These are phyloP conservation scores for Hemiscyllium ocellatum DNA, from an alignment of 2,113 vertebrate genomes.

Conservation along the genomic window DNA sequence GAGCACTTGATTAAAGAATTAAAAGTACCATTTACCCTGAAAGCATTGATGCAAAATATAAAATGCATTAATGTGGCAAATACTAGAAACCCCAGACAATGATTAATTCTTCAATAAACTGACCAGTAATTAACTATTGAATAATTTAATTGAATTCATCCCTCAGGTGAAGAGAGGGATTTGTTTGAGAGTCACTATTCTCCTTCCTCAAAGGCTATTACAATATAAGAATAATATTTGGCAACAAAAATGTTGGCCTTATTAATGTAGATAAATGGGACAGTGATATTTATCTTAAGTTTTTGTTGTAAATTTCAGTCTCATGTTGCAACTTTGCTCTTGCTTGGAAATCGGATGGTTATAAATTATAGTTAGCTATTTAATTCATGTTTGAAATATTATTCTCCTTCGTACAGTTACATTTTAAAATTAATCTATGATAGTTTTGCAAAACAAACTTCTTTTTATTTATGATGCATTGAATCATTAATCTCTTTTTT, in stretches of 20 bases:
- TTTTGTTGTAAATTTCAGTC: background rate
- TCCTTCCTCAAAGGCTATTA: background rate
- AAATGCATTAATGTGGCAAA: background rate
- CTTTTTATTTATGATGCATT: background rate
- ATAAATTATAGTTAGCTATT: background rate
- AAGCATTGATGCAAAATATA: background rate
- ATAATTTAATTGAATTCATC: slow-evolving; percentile 14
- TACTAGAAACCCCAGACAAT: background rate
- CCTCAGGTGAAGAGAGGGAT: background rate
- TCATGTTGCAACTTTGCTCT: background rate
- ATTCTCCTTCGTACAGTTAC: background rate
- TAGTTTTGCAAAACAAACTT: background rate
- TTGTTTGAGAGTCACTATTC: background rate
- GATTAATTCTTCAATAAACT: background rate
- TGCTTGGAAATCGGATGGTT: background rate
- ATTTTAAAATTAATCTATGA: background rate
- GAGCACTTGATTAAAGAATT: background rate
- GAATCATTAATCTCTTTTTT: background rate
- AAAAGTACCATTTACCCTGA: background rate
- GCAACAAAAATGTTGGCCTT: background rate
- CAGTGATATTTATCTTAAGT: background rate
- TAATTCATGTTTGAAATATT: background rate
- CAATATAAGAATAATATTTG: background rate
- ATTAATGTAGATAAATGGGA: background rate
- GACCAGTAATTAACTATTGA: slow-evolving; percentile 23